Percentiles rank a stretch among this genome's conserved stretches.
Conservation (phyloP, 1,140 invertebrate genomes). For the Polypedilum vanderplanki region DNA sequence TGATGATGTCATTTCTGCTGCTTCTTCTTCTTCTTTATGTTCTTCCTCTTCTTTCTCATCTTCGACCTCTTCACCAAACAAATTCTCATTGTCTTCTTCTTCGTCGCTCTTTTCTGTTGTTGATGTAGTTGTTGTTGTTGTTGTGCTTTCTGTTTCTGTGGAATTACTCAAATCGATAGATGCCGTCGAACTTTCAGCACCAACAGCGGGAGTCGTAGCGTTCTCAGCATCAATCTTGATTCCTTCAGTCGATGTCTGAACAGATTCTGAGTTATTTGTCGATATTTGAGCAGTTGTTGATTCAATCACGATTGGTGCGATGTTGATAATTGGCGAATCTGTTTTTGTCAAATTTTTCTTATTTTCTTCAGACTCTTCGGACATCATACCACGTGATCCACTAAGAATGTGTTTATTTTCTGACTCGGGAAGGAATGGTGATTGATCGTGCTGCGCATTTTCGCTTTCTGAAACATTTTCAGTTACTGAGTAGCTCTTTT, state of each 20-base stretch:
- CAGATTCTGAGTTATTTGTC: constrained; percentile 33
- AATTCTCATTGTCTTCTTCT: constrained; percentile 25
- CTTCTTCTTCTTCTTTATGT: not conserved
- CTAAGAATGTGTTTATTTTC: constrained; percentile 52
- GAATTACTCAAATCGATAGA: no score
- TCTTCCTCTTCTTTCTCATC: constrained; percentile 28
- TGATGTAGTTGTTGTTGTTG: constrained; percentile 29
- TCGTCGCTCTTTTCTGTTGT: constrained; percentile 28
- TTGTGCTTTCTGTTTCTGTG: constrained; percentile 2
- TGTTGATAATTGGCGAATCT: not conserved
- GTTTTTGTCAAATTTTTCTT: not conserved
- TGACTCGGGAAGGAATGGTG: constrained; percentile 54
- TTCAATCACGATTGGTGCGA: constrained; percentile 33
- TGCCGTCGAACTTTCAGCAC: constrained; percentile 10
- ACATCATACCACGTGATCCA: constrained; percentile 45
- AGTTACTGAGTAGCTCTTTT: constrained; percentile 30
- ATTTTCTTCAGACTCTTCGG: not conserved
- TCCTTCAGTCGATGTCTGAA: constrained; percentile 34
- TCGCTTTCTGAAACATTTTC: constrained; percentile 29
- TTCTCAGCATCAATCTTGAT: constrained; percentile 32
- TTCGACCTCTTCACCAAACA: constrained; percentile 9
- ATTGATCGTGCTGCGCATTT: constrained; percentile 28
- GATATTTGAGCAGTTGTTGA: constrained; percentile 31
- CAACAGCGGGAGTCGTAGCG: not conserved
- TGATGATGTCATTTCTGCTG: not conserved